A percentile compares a stretch with the other conserved stretches of the same genome.
These are phyloP conservation scores for Ditylenchus weischeri DNA, from an alignment of 2,888 invertebrate genomes.

Conservation along the genomic window DNA sequence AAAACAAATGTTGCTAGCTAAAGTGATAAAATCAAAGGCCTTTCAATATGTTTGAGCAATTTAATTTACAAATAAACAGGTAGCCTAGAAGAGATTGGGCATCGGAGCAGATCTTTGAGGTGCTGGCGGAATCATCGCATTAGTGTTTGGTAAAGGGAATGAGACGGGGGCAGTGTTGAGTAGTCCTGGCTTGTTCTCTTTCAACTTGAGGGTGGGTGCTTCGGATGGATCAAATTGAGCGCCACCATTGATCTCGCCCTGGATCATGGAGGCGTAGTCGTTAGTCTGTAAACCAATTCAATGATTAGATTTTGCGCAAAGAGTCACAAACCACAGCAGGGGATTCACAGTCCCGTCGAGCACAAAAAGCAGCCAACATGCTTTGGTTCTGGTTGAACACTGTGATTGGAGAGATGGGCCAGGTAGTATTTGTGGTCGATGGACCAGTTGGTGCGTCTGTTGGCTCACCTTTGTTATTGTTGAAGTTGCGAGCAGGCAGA, in stretches of 20 bases:
- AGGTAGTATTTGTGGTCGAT: constrained; percentile 24
- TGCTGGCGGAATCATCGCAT: too few species aligned
- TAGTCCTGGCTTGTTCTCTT: background rate
- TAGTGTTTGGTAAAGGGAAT: too few species aligned
- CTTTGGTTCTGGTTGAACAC: constrained; percentile 9
- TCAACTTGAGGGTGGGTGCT: background rate
- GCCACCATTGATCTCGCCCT: constrained; percentile 32
- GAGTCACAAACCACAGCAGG: constrained; percentile 19
- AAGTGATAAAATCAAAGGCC: too few species aligned
- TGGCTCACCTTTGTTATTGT: background rate
- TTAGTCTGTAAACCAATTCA: constrained; percentile 36
- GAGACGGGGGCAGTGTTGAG: too few species aligned
- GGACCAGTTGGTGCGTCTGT: background rate
- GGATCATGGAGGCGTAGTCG: constrained; percentile 54
- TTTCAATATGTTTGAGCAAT: too few species aligned
- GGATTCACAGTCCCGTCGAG: constrained; percentile 40
- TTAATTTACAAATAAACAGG: too few species aligned
- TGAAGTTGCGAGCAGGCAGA: background rate
- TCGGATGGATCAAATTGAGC: constrained; percentile 24
- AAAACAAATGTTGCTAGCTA: too few species aligned
- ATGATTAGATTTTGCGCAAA: background rate
- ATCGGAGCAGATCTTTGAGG: too few species aligned
- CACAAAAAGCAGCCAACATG: background rate
- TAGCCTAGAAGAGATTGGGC: too few species aligned
- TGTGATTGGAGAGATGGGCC: constrained; percentile 44